phyloP scores from a whole-genome alignment of 2,113 vertebrate genomes.

The Hippocampus zosterae region DNA sequence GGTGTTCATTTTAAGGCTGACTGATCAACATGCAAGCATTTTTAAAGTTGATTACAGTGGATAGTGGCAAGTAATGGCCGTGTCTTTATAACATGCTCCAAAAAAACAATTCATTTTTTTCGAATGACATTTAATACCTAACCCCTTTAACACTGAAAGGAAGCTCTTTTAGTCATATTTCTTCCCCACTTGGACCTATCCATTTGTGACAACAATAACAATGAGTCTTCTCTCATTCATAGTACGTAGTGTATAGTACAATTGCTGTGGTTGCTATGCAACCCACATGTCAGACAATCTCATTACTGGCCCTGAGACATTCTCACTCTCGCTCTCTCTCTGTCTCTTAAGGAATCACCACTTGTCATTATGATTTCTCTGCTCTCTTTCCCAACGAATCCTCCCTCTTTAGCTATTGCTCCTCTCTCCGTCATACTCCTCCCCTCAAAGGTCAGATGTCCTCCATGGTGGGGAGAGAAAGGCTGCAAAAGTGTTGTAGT shows the following conservation, averaged over 20 bases:
- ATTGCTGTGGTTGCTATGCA: slow-evolving; percentile 66
- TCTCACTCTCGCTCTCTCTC: slow-evolving; percentile 53
- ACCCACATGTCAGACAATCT: slow-evolving; percentile 70
- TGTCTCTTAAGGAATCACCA: slow-evolving; percentile 67
- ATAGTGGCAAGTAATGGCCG: background rate
- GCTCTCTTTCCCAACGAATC: slow-evolving; percentile 44
- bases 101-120: slow-evolving; percentile 17
- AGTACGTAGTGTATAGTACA: slow-evolving; percentile 66
- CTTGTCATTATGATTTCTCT: slow-evolving; percentile 70
- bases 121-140: slow-evolving; percentile 42
- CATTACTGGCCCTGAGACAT: slow-evolving; percentile 72
- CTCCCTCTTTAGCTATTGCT: slow-evolving; percentile 63
- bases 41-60: slow-evolving; percentile 13
- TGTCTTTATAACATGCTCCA: slow-evolving; percentile 4
- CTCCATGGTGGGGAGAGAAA: slow-evolving; percentile 86
- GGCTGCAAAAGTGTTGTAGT: slow-evolving; percentile 86
- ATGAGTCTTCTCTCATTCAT: slow-evolving; percentile 63
- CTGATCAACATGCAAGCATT: slow-evolving; percentile 10
- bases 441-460: slow-evolving; percentile 97
- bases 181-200: slow-evolving; percentile 54
- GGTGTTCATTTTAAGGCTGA: slow-evolving; percentile 5
- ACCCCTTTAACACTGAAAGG: slow-evolving; percentile 35
- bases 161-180: slow-evolving; percentile 31
- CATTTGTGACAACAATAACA: slow-evolving; percentile 65
- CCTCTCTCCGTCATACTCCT: slow-evolving; percentile 51